A percentile compares a stretch with the other conserved stretches of the same genome.
phyloP scores from a whole-genome alignment of 92 coral and sea anemone species.

The Chrysogorgia sp. region DNA sequence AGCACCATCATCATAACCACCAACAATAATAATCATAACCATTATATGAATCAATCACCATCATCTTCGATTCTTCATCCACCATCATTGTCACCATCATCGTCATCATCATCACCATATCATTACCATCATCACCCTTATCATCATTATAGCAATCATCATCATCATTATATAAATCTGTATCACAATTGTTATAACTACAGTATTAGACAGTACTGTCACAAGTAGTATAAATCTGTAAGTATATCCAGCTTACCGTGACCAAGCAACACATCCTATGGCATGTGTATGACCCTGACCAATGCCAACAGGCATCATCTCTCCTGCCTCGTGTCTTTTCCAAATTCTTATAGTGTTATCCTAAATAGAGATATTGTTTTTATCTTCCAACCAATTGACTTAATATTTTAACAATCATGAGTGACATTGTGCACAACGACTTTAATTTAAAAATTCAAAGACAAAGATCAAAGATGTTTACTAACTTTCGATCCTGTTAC shows the following conservation, averaged over 20 bases:
- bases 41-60: too few species aligned
- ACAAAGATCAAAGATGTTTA: not conserved
- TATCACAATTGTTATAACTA: not conserved
- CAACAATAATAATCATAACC: too few species aligned
- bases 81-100: not conserved
- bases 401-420: too few species aligned
- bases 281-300: constrained; percentile 95
- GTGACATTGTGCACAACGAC: too few species aligned
- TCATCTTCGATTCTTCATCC: too few species aligned
- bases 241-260: constrained; percentile 60
- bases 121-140: not conserved
- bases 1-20: not conserved
- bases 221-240: too few species aligned
- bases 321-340: constrained; percentile 45
- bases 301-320: constrained; percentile 63
- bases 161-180: not conserved
- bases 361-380: constrained; percentile 46
- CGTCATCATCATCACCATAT: not conserved
- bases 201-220: not conserved
- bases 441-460: too few species aligned
- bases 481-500: constrained; percentile 93
- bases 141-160: not conserved
- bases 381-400: too few species aligned
- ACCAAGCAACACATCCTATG: constrained; percentile 84
- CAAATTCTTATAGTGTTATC: constrained; percentile 83